Evolutionary conservation across 35 echinoderm and acorn worm species (phyloP).

Genomic region (Apostichopus californicus): DNA sequence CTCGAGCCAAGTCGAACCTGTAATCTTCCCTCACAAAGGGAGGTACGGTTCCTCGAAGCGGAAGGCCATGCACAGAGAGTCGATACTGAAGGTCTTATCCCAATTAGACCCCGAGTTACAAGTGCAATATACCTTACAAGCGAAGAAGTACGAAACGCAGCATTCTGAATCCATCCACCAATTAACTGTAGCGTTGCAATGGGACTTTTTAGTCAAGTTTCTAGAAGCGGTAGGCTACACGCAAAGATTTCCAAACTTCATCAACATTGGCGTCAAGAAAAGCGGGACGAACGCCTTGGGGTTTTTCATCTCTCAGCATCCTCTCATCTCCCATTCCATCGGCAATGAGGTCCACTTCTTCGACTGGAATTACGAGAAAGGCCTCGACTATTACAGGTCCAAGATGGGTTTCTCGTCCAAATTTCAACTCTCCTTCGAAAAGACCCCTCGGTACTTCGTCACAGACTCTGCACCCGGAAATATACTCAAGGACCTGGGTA

Average conservation of each 20-base stretch:
- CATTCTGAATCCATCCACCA: constrained; percentile 37
- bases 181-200: constrained; percentile 40
- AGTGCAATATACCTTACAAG: constrained; percentile 54
- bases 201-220: constrained; percentile 53
- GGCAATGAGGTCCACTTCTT: constrained; percentile 96
- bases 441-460: constrained; percentile 95
- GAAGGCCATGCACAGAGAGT: not conserved
- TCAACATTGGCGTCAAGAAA: constrained; percentile 96
- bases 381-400: constrained; percentile 78
- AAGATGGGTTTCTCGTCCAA: constrained; percentile 75
- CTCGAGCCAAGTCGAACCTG: not conserved
- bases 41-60: not conserved
- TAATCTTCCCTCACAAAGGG: not conserved
- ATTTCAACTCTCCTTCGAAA: constrained; percentile 77
- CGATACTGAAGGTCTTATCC: not conserved
- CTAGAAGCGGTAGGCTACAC: constrained; percentile 57
- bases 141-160: not conserved
- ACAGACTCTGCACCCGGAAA: constrained; percentile 63
- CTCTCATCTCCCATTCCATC: constrained; percentile 76
- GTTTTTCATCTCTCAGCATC: constrained; percentile 81
- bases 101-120: not conserved
- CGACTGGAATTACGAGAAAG: constrained; percentile 95
- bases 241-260: constrained; percentile 76
- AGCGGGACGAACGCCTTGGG: constrained; percentile 88
- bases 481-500: constrained; percentile 65